These are phyloP conservation scores for Pygoscelis antarcticus DNA, from an alignment of 2,113 vertebrate species.

Conservation along the genomic window DNA sequence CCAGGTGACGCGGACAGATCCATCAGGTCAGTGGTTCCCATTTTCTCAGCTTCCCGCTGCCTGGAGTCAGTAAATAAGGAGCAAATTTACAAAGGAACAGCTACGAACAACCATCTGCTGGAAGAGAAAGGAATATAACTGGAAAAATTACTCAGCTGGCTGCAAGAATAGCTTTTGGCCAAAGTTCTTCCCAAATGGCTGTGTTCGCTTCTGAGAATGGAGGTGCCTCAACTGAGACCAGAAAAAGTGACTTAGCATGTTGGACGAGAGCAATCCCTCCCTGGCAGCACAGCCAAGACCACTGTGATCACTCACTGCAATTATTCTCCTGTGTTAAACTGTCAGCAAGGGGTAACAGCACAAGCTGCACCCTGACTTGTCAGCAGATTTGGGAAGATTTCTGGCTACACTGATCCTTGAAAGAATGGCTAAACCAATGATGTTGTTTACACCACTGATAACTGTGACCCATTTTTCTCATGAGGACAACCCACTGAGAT, in stretches of 20 bases:
- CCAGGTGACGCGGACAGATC: background rate
- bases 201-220: background rate
- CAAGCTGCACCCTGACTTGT: background rate
- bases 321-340: background rate
- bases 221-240: background rate
- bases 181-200: background rate
- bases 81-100: background rate
- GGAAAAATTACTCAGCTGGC: background rate
- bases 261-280: rapidly evolving
- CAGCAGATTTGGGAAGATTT: background rate
- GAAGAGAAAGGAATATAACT: background rate
- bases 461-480: background rate
- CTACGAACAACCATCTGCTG: background rate
- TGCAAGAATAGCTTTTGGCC: background rate
- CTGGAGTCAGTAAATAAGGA: background rate
- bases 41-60: background rate
- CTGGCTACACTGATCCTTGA: background rate
- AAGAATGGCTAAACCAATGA: background rate
- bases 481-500: background rate
- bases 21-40: background rate
- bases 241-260: rapidly evolving
- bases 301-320: background rate
- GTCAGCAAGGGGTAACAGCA: background rate
- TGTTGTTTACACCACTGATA: background rate
- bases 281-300: background rate